Conservation (phyloP, 2,113 vertebrate species). For the Pseudopipra pipra region DNA sequence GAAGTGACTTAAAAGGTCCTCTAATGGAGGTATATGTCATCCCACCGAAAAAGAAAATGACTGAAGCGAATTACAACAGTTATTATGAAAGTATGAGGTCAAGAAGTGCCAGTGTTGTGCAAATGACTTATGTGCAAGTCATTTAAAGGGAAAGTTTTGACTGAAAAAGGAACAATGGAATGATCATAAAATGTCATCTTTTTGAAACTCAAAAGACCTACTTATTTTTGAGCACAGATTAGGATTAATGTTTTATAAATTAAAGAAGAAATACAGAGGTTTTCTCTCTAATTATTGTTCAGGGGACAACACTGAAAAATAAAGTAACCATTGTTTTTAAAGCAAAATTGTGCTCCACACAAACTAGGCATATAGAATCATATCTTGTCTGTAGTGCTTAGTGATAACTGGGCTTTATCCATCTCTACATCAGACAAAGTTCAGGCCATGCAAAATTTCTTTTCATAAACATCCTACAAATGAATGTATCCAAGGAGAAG, state of each 20-base stretch:
- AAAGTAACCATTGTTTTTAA: neutral
- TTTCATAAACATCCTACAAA: neutral
- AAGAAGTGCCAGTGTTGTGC: neutral
- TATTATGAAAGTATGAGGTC: neutral
- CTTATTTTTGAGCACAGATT: neutral
- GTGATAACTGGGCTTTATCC: neutral
- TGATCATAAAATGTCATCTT: neutral
- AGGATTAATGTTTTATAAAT: neutral
- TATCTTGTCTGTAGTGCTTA: neutral
- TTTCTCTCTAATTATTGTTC: neutral
- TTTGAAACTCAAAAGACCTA: neutral
- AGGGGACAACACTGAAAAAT: neutral
- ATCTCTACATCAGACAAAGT: neutral
- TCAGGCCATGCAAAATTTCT: neutral
- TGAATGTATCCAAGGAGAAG: neutral
- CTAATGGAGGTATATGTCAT: neutral
- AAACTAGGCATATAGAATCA: neutral
- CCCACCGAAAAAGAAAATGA: neutral
- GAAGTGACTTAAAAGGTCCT: neutral
- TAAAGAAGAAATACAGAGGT: neutral
- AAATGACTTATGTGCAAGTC: neutral
- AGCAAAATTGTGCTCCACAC: neutral
- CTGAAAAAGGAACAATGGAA: neutral
- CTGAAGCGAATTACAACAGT: neutral
- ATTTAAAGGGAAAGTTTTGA: constrained; percentile 19